Percentiles rank a stretch among this genome's conserved stretches.
Conservation (phyloP, 1,140 invertebrate genomes). For the Trichoplusia ni region DNA sequence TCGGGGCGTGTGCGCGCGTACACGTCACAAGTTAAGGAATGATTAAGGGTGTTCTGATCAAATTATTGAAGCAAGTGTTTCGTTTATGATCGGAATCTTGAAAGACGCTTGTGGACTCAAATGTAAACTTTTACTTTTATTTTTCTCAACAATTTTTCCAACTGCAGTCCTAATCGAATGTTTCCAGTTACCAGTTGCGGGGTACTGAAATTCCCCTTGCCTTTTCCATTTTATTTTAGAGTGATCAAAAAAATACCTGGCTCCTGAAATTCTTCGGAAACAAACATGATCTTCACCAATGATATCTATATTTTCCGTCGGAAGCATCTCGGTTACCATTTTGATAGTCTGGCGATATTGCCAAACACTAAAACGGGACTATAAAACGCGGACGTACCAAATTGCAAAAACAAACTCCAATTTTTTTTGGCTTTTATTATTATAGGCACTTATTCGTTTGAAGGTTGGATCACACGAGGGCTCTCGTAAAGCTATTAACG, state of each 20-base stretch:
- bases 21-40: constrained; percentile 28
- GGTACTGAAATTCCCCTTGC: too few relatives aligned
- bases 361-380: constrained; percentile 19
- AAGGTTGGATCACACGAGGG: constrained; percentile 22
- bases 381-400: constrained; percentile 24
- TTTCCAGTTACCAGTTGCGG: too few relatives aligned
- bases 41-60: constrained; percentile 41
- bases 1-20: constrained; percentile 5
- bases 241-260: too few relatives aligned
- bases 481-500: constrained; percentile 23
- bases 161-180: too few relatives aligned
- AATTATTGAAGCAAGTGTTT: constrained; percentile 34
- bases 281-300: neutral
- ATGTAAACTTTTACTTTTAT: too few relatives aligned
- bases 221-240: too few relatives aligned
- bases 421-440: constrained; percentile 38
- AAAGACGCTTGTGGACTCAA: too few relatives aligned
- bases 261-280: too few relatives aligned
- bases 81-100: constrained; percentile 24
- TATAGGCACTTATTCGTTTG: constrained; percentile 36
- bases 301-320: constrained; percentile 8
- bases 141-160: too few relatives aligned
- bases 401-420: constrained; percentile 33
- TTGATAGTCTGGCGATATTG: constrained; percentile 9
- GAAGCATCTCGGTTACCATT: constrained; percentile 8